These are phyloP conservation scores for Amblyteles armatorius DNA, from an alignment of 2,888 invertebrate genomes.

Conservation along the genomic window DNA sequence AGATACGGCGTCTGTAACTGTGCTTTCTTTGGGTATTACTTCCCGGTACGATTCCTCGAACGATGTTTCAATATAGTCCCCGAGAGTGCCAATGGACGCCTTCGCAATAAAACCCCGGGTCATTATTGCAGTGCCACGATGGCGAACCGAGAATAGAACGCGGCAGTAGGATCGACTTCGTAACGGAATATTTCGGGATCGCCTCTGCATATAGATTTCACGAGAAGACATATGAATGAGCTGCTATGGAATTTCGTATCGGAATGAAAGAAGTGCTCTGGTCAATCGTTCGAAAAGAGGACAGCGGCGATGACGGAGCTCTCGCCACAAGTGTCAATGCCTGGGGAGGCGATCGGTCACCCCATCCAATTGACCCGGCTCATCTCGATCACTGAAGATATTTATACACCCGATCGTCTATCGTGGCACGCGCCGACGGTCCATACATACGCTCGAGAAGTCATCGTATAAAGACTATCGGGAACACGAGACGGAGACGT, in stretches of 20 bases:
- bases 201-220: background rate
- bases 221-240: conserved; percentile 62
- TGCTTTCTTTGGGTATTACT: conserved; percentile 6
- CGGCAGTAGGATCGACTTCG: conserved; percentile 27
- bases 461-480: conserved; percentile 68
- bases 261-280: conserved; percentile 45
- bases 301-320: conserved; percentile 58
- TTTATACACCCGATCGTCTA: conserved; percentile 79
- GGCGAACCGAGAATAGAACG: conserved; percentile 58
- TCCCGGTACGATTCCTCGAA: conserved; percentile 37
- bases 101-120: conserved; percentile 51
- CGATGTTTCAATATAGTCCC: conserved; percentile 32
- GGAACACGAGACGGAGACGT: conserved; percentile 14
- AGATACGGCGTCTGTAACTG: background rate
- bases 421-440: conserved; percentile 82
- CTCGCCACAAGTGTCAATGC: conserved; percentile 77
- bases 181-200: conserved; percentile 57
- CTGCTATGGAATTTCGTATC: conserved; percentile 43
- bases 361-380: conserved; percentile 80
- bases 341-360: conserved; percentile 77
- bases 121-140: conserved; percentile 41
- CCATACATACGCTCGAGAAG: conserved; percentile 62
- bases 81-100: conserved; percentile 57
- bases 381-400: conserved; percentile 74
- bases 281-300: conserved; percentile 9